Conservation (phyloP, 2,797 vertebrate species). For the Pachyuromys duprasi region DNA sequence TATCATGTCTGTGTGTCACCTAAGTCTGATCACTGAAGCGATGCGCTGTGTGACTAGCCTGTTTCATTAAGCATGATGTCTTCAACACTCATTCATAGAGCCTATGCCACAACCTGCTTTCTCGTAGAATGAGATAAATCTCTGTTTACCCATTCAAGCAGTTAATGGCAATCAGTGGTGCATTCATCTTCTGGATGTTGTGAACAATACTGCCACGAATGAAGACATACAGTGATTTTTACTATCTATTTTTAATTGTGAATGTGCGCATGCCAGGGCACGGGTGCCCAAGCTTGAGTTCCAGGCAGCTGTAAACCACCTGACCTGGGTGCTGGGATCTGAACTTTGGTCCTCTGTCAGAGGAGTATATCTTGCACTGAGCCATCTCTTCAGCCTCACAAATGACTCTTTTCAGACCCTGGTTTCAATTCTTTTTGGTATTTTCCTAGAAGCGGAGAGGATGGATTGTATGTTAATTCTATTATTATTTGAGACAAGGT, state of each 20-base stretch:
- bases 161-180: neutral
- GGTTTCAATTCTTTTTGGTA: slow-evolving; percentile 6
- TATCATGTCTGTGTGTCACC: neutral
- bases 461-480: neutral
- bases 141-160: neutral
- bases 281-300: neutral
- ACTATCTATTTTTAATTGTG: neutral
- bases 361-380: too few species aligned
- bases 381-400: neutral
- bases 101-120: neutral
- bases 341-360: neutral
- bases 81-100: neutral
- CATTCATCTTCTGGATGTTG: neutral
- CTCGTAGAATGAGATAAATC: neutral
- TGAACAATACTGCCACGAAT: slow-evolving; percentile 3
- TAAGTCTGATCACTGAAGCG: neutral
- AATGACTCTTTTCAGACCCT: neutral
- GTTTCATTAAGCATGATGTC: neutral
- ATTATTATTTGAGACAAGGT: neutral
- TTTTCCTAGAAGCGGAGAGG: neutral
- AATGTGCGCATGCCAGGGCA: neutral
- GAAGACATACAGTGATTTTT: neutral
- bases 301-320: neutral
- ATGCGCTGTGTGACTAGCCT: neutral
- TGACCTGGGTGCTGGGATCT: neutral